Evolutionary conservation across 2,888 invertebrate genomes (phyloP).

Genomic region (Helobdella robusta): DNA sequence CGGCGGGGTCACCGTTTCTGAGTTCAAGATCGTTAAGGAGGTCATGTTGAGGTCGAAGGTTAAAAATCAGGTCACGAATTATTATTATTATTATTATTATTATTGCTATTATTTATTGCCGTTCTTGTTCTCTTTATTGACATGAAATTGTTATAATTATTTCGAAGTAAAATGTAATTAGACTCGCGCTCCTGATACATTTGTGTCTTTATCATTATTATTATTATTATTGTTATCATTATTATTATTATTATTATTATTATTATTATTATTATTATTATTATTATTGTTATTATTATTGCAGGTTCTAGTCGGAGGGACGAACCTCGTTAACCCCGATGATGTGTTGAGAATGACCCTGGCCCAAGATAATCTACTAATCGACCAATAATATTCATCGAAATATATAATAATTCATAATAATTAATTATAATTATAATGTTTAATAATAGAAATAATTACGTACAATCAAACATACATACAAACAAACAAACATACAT

Average conservation of each 20-base stretch:
- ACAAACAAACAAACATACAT: too few relatives aligned
- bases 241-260: constrained; percentile 7
- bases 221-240: not conserved
- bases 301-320: constrained; percentile 33
- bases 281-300: not conserved
- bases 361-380: constrained; percentile 30
- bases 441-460: too few relatives aligned
- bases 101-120: not conserved
- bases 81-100: not conserved
- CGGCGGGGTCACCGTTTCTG: constrained; percentile 61
- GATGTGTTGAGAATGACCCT: constrained; percentile 25
- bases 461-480: too few relatives aligned
- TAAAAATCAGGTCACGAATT: constrained; percentile 30
- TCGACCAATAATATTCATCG: too few relatives aligned
- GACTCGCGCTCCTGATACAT: too few relatives aligned
- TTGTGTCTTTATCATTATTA: not conserved
- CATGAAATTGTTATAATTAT: not conserved
- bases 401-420: too few relatives aligned
- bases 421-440: too few relatives aligned
- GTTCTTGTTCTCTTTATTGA: not conserved
- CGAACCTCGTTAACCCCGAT: constrained; percentile 28
- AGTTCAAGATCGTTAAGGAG: constrained; percentile 52
- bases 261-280: not conserved
- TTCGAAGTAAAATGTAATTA: not conserved
- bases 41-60: constrained; percentile 38